phyloP scores from a whole-genome alignment of 2,797 vertebrate species.

The Microctenopoma lineatum region DNA sequence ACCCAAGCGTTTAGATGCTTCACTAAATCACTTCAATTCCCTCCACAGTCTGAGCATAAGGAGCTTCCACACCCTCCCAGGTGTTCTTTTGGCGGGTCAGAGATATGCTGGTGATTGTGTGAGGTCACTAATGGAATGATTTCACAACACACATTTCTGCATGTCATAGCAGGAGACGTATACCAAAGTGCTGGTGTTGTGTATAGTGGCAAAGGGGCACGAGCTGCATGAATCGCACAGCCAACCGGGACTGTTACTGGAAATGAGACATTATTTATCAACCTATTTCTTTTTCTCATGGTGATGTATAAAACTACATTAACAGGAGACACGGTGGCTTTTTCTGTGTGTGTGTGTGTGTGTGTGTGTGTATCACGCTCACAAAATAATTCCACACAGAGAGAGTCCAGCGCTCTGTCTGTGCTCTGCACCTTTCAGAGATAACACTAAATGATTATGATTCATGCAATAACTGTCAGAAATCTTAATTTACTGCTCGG shows the following conservation, averaged over 20 bases:
- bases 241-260: background rate
- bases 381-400: background rate
- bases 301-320: too few species aligned
- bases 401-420: background rate
- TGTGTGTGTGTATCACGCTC: background rate
- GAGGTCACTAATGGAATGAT: slow-evolving; percentile 4
- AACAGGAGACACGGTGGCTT: too few species aligned
- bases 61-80: background rate
- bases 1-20: background rate
- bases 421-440: background rate
- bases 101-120: background rate
- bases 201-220: too few species aligned
- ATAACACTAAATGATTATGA: background rate
- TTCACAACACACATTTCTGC: slow-evolving; percentile 3
- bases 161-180: background rate
- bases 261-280: background rate
- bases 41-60: background rate
- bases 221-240: background rate
- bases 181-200: slow-evolving; percentile 12
- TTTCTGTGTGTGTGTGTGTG: background rate
- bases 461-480: background rate
- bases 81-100: slow-evolving; percentile 5
- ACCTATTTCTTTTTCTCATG: background rate
- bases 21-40: background rate
- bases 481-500: background rate